Evolutionary conservation across 2,888 invertebrate species (phyloP).

Genomic region (Xanthorhoe designata): DNA sequence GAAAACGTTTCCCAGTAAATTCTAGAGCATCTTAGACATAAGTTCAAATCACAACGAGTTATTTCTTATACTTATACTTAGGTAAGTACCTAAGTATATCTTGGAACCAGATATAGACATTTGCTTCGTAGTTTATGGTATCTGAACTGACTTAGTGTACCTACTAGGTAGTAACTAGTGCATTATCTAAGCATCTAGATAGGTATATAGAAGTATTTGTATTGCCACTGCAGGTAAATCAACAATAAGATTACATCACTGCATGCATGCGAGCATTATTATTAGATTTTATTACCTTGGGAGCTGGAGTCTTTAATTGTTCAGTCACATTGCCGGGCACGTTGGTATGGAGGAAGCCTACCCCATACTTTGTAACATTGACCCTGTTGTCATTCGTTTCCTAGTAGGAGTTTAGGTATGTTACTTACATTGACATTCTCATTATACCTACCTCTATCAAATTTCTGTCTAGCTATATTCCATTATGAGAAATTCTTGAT

Average conservation of each 20-base stretch:
- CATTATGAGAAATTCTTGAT: no score
- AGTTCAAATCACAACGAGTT: no score
- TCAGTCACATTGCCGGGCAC: conserved; percentile 18
- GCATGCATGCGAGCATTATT: conserved; percentile 52
- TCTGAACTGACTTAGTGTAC: background rate
- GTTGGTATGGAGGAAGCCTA: background rate
- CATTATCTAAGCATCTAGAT: background rate
- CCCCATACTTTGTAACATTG: background rate
- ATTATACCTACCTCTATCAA: no score
- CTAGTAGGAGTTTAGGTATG: no score
- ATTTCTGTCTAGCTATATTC: no score
- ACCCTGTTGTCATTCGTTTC: background rate
- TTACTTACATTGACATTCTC: no score
- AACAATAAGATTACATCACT: conserved; percentile 63
- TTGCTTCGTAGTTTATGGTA: background rate
- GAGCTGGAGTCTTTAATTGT: conserved; percentile 33
- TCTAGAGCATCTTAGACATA: no score
- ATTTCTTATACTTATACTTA: no score
- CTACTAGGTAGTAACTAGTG: background rate
- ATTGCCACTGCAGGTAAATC: conserved; percentile 54
- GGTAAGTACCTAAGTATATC: background rate
- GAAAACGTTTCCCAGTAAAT: no score
- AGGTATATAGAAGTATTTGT: conserved; percentile 24
- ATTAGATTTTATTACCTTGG: conserved; percentile 56
- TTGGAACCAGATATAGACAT: background rate